These are phyloP conservation scores for Drosophila niveifrons DNA, from an alignment of 2,888 invertebrate genomes.

Conservation along the genomic window DNA sequence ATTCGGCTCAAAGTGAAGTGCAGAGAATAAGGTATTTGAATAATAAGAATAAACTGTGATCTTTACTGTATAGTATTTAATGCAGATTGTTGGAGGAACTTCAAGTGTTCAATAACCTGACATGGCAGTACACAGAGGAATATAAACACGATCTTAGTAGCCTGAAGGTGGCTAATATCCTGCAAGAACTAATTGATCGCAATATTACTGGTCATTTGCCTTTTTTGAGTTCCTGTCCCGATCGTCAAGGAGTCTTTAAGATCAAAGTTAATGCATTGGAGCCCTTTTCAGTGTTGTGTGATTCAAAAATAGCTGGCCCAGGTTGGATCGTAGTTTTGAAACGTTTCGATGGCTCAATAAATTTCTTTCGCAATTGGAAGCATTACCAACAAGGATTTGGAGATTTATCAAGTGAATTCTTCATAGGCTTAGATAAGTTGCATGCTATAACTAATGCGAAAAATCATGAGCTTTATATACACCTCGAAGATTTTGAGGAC, in stretches of 20 bases:
- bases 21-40: neutral
- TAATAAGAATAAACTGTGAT: neutral
- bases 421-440: slow-evolving; percentile 13
- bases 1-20: neutral
- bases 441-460: slow-evolving; percentile 1
- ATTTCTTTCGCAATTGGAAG: slow-evolving; percentile 6
- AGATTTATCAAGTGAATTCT: slow-evolving; percentile 1
- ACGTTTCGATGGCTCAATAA: neutral
- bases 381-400: slow-evolving; percentile 5
- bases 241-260: neutral
- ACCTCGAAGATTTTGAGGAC: neutral
- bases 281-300: slow-evolving; percentile 3
- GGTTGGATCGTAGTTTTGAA: slow-evolving; percentile 17
- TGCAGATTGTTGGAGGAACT: neutral
- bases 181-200: slow-evolving; percentile 4
- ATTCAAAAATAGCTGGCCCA: neutral
- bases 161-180: neutral
- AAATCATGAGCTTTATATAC: slow-evolving; percentile 1
- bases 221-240: neutral
- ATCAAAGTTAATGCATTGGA: neutral
- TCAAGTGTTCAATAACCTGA: neutral
- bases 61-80: too few species aligned
- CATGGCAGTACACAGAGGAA: neutral
- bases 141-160: neutral
- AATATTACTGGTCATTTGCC: neutral